These are phyloP conservation scores for Pseudomyrmex cubaensis DNA, from an alignment of 1,140 invertebrate genomes.

Conservation along the genomic window DNA sequence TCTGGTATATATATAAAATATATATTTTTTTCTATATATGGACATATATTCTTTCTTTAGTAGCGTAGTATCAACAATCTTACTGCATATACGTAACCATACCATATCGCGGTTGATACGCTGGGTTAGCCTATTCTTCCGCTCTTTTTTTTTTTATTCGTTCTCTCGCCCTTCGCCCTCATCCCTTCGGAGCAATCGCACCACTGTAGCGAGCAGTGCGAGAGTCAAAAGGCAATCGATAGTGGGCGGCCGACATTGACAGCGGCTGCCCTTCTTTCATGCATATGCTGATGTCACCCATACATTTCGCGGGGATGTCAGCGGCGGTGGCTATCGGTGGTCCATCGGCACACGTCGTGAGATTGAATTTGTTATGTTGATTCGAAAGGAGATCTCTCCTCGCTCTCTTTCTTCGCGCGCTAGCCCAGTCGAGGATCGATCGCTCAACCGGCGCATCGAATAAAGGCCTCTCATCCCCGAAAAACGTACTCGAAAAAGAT, in stretches of 20 bases:
- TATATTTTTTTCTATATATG: too few relatives aligned
- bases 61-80: neutral
- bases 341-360: slow-evolving; percentile 62
- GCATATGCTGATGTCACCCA: slow-evolving; percentile 82
- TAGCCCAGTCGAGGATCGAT: slow-evolving; percentile 34
- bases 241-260: slow-evolving; percentile 73
- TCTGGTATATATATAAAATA: too few relatives aligned
- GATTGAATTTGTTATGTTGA: slow-evolving; percentile 80
- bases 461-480: slow-evolving; percentile 39
- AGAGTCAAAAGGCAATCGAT: slow-evolving; percentile 79
- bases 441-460: slow-evolving; percentile 24
- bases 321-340: slow-evolving; percentile 42
- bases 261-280: slow-evolving; percentile 80
- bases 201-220: slow-evolving; percentile 52
- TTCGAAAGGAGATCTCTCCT: slow-evolving; percentile 61
- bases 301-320: slow-evolving; percentile 70
- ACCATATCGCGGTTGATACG: slow-evolving; percentile 21
- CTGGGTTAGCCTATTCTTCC: slow-evolving; percentile 17
- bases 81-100: neutral
- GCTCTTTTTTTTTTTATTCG: slow-evolving; percentile 43
- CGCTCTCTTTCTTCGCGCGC: slow-evolving; percentile 45
- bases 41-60: neutral
- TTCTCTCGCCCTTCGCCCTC: slow-evolving; percentile 55
- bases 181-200: slow-evolving; percentile 54
- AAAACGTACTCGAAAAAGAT: slow-evolving; percentile 10